Evolutionary conservation across 2,797 vertebrate genomes (phyloP), one percentile per base, ranked within the genome.

Genomic region (Triplophysa bombifrons): DNA sequence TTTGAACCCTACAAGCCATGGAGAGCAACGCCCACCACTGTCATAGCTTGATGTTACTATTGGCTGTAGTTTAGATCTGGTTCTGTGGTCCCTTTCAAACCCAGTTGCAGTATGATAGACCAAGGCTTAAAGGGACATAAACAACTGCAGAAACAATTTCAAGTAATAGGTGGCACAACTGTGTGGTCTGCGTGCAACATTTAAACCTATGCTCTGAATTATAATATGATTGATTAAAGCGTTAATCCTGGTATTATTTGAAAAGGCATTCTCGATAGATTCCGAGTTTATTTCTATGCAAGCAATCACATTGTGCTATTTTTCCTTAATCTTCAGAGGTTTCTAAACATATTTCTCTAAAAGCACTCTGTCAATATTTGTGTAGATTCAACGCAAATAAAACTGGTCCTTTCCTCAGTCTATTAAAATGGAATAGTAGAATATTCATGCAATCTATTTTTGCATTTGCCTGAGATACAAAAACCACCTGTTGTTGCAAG

Each of bases 401-500:
- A 78, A 74, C 50, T 2, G 60, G 41, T 79, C 58, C 73, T 63
- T 80, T 74, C 75, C 46, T 60, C 38, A 25, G 74, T 73, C 78
- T 67, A 50, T 80, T 80, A 46, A 67, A 69, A 78, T 22, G 22
- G 34, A 68, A 51, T 61, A 50, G 51, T 67, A 60, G 50, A 38
- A 74, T 69, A 80, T 75, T 78, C 75, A 72, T 46, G 55, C 71
- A 30, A 27, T 78, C 80, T 79, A 81, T 78, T 81, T 85, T 80
- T 86, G 60, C 64, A 55, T 82, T 80, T 82, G 58, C 74, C 68
- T 13, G 72, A 69, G 63, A 55, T 78, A 55, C 27, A 48, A 69
- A 70, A 81, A 72, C 63, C 78, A 83, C 84, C 84, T 85, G 85
- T 76, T 76, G 67, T 61, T 76, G 74, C 78, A 56, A 58, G 65